Evolutionary conservation across 2,113 vertebrate genomes (phyloP), one percentile per base, ranked within the genome.

Genomic region (Desmodus rotundus): DNA sequence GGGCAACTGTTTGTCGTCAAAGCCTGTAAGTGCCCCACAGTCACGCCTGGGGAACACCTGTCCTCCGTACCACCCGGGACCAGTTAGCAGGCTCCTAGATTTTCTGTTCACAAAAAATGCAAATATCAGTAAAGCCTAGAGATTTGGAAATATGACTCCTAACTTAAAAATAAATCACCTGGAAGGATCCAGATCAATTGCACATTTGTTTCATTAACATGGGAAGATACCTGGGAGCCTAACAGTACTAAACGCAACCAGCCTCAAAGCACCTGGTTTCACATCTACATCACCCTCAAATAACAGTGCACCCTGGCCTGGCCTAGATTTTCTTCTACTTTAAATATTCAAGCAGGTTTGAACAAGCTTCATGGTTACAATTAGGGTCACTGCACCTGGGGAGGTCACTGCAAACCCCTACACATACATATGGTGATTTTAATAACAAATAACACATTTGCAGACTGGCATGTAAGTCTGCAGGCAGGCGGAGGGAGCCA

Each of bases 361-460:
- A 91, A 70, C 95, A 93, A 97, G 83, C 91, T 97, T 80, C 36
- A 70, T 78, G 94, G 94, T 97, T 96, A 94, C 89, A 96, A 81
- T 96, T 96, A 96, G 93, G 93, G 93, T 94, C 80, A 68, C 45
- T 2, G 5, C 96, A 95, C 96, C 96, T 97, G 95, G 94, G 86
- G 74, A 95, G 94, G 91, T 85, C 89, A 94, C 83, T 14, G 4
- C 86, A 94, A 89, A 33, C 45, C 52, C 56, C 77, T 52, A 63
- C 90, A 76, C 54, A 76, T 73, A 94, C 90, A 94, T 91, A 97
- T 85, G 94, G 91, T 89, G 91, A 96, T 96, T 96, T 98, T 96
- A 77, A 96, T 97, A 97, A 97, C 94, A 97, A 98, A 96, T 96
- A 96, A 93, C 96, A 93, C 72, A 58, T 97, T 95, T 87, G 89